Evolutionary conservation across 2,888 invertebrate species (phyloP), one percentile per base, ranked within the genome.

Genomic region (Synergus umbraculus): DNA sequence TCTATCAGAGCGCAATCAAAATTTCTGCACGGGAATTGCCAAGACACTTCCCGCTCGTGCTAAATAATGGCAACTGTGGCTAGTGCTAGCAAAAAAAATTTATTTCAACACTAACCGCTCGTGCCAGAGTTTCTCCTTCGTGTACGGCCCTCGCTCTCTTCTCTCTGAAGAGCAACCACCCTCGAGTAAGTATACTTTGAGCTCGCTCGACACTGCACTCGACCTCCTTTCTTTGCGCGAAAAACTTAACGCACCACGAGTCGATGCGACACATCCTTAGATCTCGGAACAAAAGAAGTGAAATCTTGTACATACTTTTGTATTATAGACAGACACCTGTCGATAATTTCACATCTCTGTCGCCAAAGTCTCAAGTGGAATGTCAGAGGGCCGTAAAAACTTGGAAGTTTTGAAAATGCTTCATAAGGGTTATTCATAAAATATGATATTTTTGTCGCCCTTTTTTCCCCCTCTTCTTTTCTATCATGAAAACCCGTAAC

Each of bases 141-240:
- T 3, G 29, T 29, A 69, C 69, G 69, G 69, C 69, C 69, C 69
- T 69, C 44, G 67, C 67, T 8, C 69, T 69, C 29, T 46, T 69
- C 29, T 22, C 69, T 2, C 46, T 66, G 43, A 69, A 69, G 69
- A 46, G 69, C 69, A 69, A 49, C 69, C 69, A 29, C 69, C 69
- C 69, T 69, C 12, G 15, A 44, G 67, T 46, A 29, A 69, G 69
- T 29, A 69, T 49, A 69, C 69, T 69, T 49, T 69, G 49, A 29
- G 69, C 22, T 69, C 15, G 69, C 49, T 69, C 69, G 69, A 69
- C 69, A 69, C 49, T 49, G 69, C 69, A 69, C 69, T 69, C 69
- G 69, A 69, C 69, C 69, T 69, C 69, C 29, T 69, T 69, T 15
- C 44, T 69, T 69, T 69, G 22, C 46, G 46, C 69, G 44, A 69